These are phyloP conservation scores for Papilio helenus DNA, from an alignment of 1,140 invertebrate genomes.

Conservation along the genomic window DNA sequence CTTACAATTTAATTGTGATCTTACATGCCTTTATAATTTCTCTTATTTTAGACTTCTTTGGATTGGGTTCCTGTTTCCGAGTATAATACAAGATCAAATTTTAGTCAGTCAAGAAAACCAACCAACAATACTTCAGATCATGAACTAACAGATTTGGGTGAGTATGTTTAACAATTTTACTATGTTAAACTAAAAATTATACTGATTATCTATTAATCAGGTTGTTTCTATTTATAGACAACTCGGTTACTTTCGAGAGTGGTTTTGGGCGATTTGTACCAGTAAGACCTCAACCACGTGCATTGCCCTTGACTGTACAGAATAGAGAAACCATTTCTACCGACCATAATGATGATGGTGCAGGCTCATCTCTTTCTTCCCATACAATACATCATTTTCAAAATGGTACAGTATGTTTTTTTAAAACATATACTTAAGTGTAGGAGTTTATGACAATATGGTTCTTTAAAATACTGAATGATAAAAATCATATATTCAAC, in stretches of 20 bases:
- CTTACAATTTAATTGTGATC: background rate
- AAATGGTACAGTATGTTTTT: slow-evolving; percentile 60
- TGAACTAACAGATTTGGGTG: slow-evolving; percentile 74
- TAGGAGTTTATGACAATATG: too few species aligned
- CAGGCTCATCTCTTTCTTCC: slow-evolving; percentile 60
- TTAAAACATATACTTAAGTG: background rate
- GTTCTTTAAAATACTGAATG: background rate
- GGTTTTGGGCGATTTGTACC: slow-evolving; percentile 81
- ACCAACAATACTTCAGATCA: slow-evolving; percentile 79
- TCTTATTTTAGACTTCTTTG: slow-evolving; percentile 77
- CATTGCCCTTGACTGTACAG: slow-evolving; percentile 70
- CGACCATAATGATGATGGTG: slow-evolving; percentile 69
- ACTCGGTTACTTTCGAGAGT: slow-evolving; percentile 75
- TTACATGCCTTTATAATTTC: slow-evolving; percentile 43
- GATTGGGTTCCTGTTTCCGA: slow-evolving; percentile 82
- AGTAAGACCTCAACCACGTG: slow-evolving; percentile 77
- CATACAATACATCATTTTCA: slow-evolving; percentile 75
- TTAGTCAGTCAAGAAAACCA: slow-evolving; percentile 77
- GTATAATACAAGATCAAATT: slow-evolving; percentile 77
- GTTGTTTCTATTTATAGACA: slow-evolving; percentile 59
- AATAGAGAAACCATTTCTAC: slow-evolving; percentile 65
- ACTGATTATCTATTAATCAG: slow-evolving; percentile 9
- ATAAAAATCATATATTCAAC: background rate
- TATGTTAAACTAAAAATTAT: slow-evolving; percentile 20
- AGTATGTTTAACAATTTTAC: slow-evolving; percentile 43